Evolutionary conservation across 1,140 invertebrate species (phyloP), one percentile per base, ranked within the genome.

Genomic region (Tenebrio molitor): DNA sequence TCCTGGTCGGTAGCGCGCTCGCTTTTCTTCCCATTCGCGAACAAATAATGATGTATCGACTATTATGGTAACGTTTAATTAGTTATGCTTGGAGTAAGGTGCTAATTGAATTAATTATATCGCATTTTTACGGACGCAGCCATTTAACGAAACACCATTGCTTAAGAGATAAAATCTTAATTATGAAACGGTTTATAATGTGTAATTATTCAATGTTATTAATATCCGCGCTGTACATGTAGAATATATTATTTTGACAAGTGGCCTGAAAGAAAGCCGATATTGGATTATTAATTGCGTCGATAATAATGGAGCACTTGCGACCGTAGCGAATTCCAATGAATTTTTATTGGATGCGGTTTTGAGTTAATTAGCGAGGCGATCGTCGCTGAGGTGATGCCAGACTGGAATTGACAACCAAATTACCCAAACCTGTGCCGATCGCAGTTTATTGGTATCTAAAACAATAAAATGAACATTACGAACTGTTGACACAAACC

Each of bases 71-170:
- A 25, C 46, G 46, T 53, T 58, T 25, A 58, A 58, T 58, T 58
- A 58, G 46, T 53, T 17, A 46, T 46, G 16, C 42, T 53, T 25
- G 46, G 17, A 6, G 42, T 46, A 53, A 58, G 50, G 50, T 58
- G 50, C 50, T 58, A 58, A 58, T 58, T 58, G 50, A 58, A 58
- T 58, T 58, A 58, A 58, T 58, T 58, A 58, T 25, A 58, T 29
- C 19, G 50, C 23, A 33, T 58, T 58, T 58, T 58, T 58, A 58
- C 19, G 1, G 15, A 12, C 16, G 15, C 14, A 17, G 15, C 16
- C 42, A 10, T 46, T 46, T 46, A 46, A 46, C 42, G 42, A 46
- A 46, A 46, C 42, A 46, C 42, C 42, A 46, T 46, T 46, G 12
- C 42, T 4, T 25, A 6, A 25, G 1, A 15, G 50, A 58, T 58